Conservation (phyloP, 2,888 invertebrate species). For the Noctua comes region DNA sequence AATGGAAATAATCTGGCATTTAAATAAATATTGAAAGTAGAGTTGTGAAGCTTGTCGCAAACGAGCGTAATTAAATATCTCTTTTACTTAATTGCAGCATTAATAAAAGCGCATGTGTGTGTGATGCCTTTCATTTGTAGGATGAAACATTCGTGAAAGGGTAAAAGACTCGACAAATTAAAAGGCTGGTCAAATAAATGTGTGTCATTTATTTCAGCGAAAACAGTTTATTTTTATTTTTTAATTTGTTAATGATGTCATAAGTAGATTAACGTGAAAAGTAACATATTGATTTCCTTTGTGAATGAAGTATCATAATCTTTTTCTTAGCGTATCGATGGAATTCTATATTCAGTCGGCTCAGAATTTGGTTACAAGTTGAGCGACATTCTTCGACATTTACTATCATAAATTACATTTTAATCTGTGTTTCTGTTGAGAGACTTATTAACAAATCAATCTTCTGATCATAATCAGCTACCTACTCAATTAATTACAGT, state of each 20-base stretch:
- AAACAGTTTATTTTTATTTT: neutral
- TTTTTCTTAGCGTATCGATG: neutral
- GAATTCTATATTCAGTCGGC: neutral
- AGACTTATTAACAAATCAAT: neutral
- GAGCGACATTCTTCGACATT: too few species aligned
- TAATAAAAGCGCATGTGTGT: slow-evolving; percentile 50
- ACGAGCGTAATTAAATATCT: slow-evolving; percentile 57
- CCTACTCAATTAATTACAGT: neutral
- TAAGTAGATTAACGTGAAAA: neutral
- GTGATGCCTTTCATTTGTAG: slow-evolving; percentile 44
- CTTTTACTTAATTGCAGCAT: slow-evolving; percentile 49
- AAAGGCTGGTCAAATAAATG: slow-evolving; percentile 18
- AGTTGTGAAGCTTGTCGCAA: slow-evolving; percentile 29
- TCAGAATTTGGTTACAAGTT: too few species aligned
- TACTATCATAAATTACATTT: too few species aligned
- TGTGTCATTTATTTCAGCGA: slow-evolving; percentile 5
- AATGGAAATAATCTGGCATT: neutral
- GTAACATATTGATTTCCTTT: neutral
- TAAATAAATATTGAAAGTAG: slow-evolving; percentile 25
- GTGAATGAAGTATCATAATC: neutral
- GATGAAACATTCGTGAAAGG: slow-evolving; percentile 27
- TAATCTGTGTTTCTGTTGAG: too few species aligned
- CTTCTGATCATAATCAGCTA: neutral
- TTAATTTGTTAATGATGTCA: neutral
- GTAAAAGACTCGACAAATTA: slow-evolving; percentile 27